Evolutionary conservation across 2,888 invertebrate genomes (phyloP).

Genomic region (Axea sp.): DNA sequence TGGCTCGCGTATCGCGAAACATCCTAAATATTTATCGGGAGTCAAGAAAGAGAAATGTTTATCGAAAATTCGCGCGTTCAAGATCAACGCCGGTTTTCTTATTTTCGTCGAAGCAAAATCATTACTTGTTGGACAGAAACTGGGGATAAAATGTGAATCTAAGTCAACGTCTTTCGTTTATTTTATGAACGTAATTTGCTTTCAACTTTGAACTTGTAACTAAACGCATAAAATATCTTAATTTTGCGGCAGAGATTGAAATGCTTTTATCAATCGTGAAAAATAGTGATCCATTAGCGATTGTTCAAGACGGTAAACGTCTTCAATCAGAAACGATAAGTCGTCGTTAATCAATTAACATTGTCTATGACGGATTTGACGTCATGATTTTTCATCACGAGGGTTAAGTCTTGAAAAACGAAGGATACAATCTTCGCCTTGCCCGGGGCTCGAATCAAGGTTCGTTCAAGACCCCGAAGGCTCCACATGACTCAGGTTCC

Average conservation of each 20-base stretch:
- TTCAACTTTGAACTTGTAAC: too few species aligned
- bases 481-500: slow-evolving; percentile 75
- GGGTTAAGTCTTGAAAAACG: slow-evolving; percentile 56
- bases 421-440: slow-evolving; percentile 71
- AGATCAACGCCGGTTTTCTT: too few species aligned
- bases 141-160: too few species aligned
- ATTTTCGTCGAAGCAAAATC: too few species aligned
- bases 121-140: too few species aligned
- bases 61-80: too few species aligned
- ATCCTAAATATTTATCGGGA: slow-evolving; percentile 2
- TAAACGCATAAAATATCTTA: too few species aligned
- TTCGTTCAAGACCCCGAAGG: slow-evolving; percentile 73
- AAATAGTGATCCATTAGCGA: too few species aligned
- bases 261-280: too few species aligned
- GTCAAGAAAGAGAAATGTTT: slow-evolving; percentile 5
- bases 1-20: slow-evolving; percentile 7
- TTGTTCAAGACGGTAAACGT: slow-evolving; percentile 4
- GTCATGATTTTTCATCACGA: slow-evolving; percentile 51
- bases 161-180: too few species aligned
- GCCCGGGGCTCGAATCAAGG: slow-evolving; percentile 77
- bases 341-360: slow-evolving; percentile 30
- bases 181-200: too few species aligned
- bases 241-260: too few species aligned
- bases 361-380: slow-evolving; percentile 44
- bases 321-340: slow-evolving; percentile 32